Evolutionary conservation across 2,113 vertebrate genomes (phyloP).

Genomic region (Oryzias celebensis): DNA sequence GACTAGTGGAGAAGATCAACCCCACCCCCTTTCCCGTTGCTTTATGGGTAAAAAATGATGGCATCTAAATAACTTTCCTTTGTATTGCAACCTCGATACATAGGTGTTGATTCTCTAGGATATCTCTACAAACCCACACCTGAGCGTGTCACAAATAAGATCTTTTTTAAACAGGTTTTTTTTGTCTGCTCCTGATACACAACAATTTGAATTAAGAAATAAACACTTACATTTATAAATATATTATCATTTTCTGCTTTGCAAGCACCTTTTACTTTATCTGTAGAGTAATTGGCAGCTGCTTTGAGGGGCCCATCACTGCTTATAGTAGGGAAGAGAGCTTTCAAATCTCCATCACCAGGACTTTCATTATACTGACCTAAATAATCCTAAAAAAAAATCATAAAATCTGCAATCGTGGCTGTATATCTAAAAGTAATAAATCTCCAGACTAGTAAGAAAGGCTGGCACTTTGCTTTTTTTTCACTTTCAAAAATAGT

Average conservation of each 20-base stretch:
- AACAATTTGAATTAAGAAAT: not conserved
- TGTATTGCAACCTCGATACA: too few relatives aligned
- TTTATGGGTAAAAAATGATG: too few relatives aligned
- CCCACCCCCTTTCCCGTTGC: too few relatives aligned
- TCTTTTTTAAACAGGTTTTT: too few relatives aligned
- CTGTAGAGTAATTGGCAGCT: slow-evolving; percentile 11
- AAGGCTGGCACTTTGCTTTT: not conserved
- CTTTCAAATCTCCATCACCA: not conserved
- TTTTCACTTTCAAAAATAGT: not conserved
- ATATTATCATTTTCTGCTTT: not conserved
- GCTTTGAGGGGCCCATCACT: not conserved
- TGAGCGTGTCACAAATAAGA: too few relatives aligned
- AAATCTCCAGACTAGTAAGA: not conserved
- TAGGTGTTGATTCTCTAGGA: too few relatives aligned
- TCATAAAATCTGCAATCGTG: not conserved
- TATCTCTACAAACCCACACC: too few relatives aligned
- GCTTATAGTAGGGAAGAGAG: not conserved
- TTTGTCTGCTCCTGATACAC: too few relatives aligned
- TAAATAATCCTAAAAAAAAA: too few relatives aligned
- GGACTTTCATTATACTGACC: not conserved
- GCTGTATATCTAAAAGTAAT: not conserved
- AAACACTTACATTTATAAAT: not conserved
- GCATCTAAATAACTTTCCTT: too few relatives aligned
- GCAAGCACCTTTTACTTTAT: slow-evolving; percentile 8
- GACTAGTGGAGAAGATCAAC: too few relatives aligned